Evolutionary conservation across 2,888 invertebrate genomes (phyloP).

Genomic region (Drosophila cognata): DNA sequence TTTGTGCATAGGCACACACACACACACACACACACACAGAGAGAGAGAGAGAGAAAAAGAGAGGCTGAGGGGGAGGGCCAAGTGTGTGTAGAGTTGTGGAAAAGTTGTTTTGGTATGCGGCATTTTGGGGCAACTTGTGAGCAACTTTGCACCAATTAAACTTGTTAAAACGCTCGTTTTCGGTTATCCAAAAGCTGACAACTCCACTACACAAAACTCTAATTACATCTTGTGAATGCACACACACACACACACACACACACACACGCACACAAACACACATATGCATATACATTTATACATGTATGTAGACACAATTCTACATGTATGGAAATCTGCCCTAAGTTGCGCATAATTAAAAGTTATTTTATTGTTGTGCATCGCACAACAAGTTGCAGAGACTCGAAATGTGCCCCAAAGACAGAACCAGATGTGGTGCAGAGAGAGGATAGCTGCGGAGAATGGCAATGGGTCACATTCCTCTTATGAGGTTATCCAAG

Average conservation of each 20-base stretch:
- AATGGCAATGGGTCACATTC: background rate
- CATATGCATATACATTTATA: slow-evolving; percentile 4
- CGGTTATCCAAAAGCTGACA: slow-evolving; percentile 80
- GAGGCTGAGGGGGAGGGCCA: background rate
- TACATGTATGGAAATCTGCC: slow-evolving; percentile 34
- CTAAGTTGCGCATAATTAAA: slow-evolving; percentile 76
- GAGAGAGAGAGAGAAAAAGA: background rate
- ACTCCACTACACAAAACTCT: slow-evolving; percentile 78
- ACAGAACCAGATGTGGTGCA: background rate
- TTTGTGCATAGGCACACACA: slow-evolving; percentile 18
- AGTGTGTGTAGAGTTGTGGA: slow-evolving; percentile 18
- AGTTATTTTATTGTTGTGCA: slow-evolving; percentile 79
- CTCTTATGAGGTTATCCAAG: slow-evolving; percentile 33
- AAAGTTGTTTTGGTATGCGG: slow-evolving; percentile 58
- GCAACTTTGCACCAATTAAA: slow-evolving; percentile 81
- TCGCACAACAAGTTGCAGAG: slow-evolving; percentile 45
- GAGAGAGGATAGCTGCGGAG: background rate
- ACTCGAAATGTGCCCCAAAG: slow-evolving; percentile 32
- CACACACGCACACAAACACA: slow-evolving; percentile 2
- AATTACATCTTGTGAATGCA: slow-evolving; percentile 76
- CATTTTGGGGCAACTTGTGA: slow-evolving; percentile 70
- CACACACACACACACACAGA: background rate
- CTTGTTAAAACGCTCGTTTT: slow-evolving; percentile 81
- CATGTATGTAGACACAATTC: slow-evolving; percentile 6
- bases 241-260: slow-evolving; percentile 18